Conservation (phyloP, 2,113 vertebrate species). For the Podilymbus podiceps region DNA sequence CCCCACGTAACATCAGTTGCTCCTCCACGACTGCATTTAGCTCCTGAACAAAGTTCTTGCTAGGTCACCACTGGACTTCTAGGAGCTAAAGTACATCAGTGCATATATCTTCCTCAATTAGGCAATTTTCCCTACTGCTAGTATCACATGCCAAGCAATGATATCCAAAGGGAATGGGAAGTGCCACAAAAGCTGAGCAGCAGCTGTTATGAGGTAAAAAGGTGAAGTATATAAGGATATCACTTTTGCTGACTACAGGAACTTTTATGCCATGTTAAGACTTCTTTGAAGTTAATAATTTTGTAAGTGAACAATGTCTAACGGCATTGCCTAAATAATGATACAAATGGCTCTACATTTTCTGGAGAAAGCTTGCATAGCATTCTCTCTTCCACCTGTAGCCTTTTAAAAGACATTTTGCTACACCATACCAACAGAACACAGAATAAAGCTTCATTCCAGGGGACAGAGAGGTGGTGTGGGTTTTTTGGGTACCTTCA, state of each 20-base stretch:
- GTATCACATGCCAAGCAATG: neutral
- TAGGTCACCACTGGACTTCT: neutral
- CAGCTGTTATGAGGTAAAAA: constrained; percentile 3
- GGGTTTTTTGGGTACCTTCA: neutral
- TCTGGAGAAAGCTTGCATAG: neutral
- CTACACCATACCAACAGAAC: neutral
- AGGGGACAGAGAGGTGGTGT: neutral
- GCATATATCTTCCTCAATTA: neutral
- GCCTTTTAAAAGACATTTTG: neutral
- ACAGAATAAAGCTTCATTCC: neutral
- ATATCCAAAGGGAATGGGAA: neutral
- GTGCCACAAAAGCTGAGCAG: neutral
- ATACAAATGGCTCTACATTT: neutral
- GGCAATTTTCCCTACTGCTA: neutral
- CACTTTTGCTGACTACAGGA: neutral
- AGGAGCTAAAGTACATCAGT: neutral
- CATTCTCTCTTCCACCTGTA: neutral
- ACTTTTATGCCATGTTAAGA: neutral
- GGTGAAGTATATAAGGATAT: neutral
- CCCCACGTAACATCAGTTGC: neutral
- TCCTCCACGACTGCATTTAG: neutral
- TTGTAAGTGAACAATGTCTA: neutral
- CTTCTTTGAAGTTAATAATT: neutral
- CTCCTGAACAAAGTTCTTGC: neutral
- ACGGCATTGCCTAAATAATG: neutral